Conservation (phyloP, 2,113 vertebrate genomes). For the Sander vitreus region DNA sequence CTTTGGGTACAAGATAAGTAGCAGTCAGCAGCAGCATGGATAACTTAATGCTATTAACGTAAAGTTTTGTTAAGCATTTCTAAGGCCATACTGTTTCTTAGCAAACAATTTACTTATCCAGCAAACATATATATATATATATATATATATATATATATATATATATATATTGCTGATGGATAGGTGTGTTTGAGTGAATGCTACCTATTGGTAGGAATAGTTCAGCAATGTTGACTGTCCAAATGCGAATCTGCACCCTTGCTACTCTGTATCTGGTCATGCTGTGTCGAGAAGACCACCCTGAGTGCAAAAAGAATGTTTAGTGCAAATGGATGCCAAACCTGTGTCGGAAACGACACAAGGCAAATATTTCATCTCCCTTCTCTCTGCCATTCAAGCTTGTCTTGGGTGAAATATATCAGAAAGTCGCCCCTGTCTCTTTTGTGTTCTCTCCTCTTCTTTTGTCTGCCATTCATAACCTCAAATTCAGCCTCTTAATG, state of each 20-base stretch:
- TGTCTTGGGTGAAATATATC: slow-evolving; percentile 21
- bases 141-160: no score
- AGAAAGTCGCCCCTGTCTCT: slow-evolving; percentile 16
- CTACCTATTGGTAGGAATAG: neutral
- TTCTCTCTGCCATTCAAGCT: slow-evolving; percentile 20
- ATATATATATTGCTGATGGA: neutral
- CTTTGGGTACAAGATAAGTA: neutral
- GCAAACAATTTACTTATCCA: neutral
- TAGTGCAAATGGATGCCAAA: slow-evolving; percentile 24
- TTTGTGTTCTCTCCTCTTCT: slow-evolving; percentile 18
- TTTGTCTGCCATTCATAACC: slow-evolving; percentile 54
- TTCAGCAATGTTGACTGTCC: neutral
- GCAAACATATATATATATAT: neutral
- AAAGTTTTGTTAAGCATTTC: no score
- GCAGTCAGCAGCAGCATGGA: neutral
- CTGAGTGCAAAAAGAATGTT: slow-evolving; percentile 5
- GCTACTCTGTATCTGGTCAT: neutral
- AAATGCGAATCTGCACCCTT: neutral
- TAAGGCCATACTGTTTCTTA: no score
- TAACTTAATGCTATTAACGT: no score
- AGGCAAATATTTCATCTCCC: slow-evolving; percentile 1
- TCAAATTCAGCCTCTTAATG: slow-evolving; percentile 20
- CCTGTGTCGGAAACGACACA: slow-evolving; percentile 5
- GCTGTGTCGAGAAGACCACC: neutral
- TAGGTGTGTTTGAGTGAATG: neutral